A percentile compares a stretch with the other conserved stretches of the same genome.
Conservation (phyloP, 2,888 invertebrate species). For the Spicauda simplicius region DNA sequence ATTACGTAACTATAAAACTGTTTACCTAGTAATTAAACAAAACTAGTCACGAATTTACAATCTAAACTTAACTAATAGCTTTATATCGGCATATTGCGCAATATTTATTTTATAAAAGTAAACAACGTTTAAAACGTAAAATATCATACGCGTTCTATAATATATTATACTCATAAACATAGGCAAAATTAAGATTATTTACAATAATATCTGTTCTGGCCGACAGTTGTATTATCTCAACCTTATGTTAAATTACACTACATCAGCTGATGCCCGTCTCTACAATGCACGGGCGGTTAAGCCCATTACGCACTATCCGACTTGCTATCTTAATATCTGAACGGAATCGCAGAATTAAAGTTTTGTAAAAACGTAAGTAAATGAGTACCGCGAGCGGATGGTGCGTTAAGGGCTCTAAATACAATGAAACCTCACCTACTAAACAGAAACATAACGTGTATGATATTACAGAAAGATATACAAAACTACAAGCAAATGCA, state of each 20-base stretch:
- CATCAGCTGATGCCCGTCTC: constrained; percentile 17
- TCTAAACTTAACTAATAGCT: constrained; percentile 59
- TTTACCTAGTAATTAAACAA: constrained; percentile 80
- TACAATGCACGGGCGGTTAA: constrained; percentile 22
- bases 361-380: constrained; percentile 4
- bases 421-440: constrained; percentile 30
- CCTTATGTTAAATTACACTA: constrained; percentile 43
- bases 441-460: constrained; percentile 27
- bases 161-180: constrained; percentile 34
- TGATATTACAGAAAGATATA: constrained; percentile 46
- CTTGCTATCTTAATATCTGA: background rate
- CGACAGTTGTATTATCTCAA: constrained; percentile 45
- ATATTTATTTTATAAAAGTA: constrained; percentile 40
- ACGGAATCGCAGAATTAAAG: background rate
- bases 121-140: constrained; percentile 41
- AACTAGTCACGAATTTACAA: constrained; percentile 76
- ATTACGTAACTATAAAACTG: constrained; percentile 72
- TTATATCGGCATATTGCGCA: constrained; percentile 48
- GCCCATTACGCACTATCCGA: constrained; percentile 28
- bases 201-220: constrained; percentile 48
- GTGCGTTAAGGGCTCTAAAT: constrained; percentile 26
- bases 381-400: constrained; percentile 18
- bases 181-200: constrained; percentile 46
- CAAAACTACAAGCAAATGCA: constrained; percentile 81
- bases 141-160: constrained; percentile 41